Evolutionary conservation across 1,140 invertebrate genomes (phyloP).

Genomic region (Anthonomus grandis): DNA sequence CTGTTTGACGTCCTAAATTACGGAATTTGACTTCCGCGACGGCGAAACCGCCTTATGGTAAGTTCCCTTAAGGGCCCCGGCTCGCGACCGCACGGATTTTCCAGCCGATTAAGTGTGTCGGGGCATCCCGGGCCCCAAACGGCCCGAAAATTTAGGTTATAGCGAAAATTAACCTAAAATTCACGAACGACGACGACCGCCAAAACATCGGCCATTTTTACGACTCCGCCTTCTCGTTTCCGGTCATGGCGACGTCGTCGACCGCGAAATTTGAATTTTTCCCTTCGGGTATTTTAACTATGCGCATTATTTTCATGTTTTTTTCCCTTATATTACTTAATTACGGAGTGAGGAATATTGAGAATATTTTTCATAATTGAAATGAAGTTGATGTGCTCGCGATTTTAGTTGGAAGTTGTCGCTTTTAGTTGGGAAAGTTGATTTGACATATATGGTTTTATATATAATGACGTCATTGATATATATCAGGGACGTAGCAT

Average conservation of each 20-base stretch:
- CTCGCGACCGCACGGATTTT: neutral
- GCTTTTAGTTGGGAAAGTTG: no score
- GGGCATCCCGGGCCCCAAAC: constrained; percentile 23
- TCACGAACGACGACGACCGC: constrained; percentile 35
- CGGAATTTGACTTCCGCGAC: constrained; percentile 13
- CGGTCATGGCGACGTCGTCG: no score
- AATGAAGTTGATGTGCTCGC: no score
- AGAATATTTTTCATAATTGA: no score
- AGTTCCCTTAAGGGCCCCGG: neutral
- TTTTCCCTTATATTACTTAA: no score
- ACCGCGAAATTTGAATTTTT: constrained; percentile 33
- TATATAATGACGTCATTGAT: no score
- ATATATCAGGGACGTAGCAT: no score
- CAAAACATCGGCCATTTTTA: constrained; percentile 37
- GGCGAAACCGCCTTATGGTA: constrained; percentile 12
- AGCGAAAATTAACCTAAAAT: constrained; percentile 41
- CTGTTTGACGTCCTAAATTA: constrained; percentile 25
- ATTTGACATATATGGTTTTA: no score
- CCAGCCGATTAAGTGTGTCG: constrained; percentile 5
- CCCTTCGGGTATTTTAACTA: no score
- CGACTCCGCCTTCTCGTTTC: constrained; percentile 22
- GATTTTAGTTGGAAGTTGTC: no score
- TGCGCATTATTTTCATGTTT: no score
- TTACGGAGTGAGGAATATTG: no score
- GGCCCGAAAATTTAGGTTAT: constrained; percentile 39